Conservation (phyloP, 37 sponge, comb jelly and placozoan species). For the Spongia lamella region DNA sequence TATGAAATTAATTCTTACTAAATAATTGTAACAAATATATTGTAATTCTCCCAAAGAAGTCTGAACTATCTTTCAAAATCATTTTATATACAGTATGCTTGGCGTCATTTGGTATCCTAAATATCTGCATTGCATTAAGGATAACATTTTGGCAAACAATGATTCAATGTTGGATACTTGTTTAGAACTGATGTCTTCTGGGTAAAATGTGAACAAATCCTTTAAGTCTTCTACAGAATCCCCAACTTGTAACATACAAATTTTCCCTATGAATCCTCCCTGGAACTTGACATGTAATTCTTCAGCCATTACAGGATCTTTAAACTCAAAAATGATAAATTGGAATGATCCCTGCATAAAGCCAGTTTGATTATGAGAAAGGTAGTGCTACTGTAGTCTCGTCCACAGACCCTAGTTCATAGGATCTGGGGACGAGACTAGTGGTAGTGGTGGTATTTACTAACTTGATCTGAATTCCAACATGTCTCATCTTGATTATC, state of each 20-base stretch:
- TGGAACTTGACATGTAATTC: slow-evolving; percentile 71
- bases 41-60: slow-evolving; percentile 89
- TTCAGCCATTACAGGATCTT: slow-evolving; percentile 37
- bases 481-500: slow-evolving; percentile 92
- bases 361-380: background rate
- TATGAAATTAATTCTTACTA: slow-evolving; percentile 32
- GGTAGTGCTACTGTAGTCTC: background rate
- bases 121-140: slow-evolving; percentile 27
- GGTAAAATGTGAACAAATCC: slow-evolving; percentile 40
- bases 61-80: slow-evolving; percentile 60
- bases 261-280: slow-evolving; percentile 87
- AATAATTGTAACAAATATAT: slow-evolving; percentile 69
- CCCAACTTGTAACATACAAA: slow-evolving; percentile 49
- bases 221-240: background rate
- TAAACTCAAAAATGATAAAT: slow-evolving; percentile 59
- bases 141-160: background rate
- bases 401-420: background rate
- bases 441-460: background rate
- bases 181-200: slow-evolving; percentile 55
- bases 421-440: no score
- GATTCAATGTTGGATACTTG: slow-evolving; percentile 47
- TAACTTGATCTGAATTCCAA: slow-evolving; percentile 95
- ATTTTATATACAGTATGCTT: slow-evolving; percentile 45
- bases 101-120: slow-evolving; percentile 2
- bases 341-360: slow-evolving; percentile 77